These are phyloP conservation scores for Manacus vitellinus DNA, from an alignment of 2,113 vertebrate species.

Conservation along the genomic window DNA sequence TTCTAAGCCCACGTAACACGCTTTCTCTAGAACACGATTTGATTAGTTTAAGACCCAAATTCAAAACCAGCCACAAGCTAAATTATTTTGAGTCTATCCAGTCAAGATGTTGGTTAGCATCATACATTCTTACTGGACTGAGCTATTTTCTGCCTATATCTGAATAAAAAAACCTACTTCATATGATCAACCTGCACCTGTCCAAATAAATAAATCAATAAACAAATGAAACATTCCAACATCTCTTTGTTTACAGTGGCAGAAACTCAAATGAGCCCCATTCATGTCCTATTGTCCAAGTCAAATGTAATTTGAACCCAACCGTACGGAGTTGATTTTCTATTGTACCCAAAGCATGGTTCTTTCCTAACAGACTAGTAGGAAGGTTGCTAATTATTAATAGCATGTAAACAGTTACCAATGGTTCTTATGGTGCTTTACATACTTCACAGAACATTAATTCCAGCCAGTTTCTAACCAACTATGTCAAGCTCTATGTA, in stretches of 20 bases:
- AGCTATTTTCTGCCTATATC: neutral
- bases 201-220: slow-evolving; percentile 72
- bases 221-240: slow-evolving; percentile 66
- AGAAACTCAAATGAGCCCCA: slow-evolving; percentile 65
- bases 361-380: slow-evolving; percentile 55
- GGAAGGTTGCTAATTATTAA: slow-evolving; percentile 75
- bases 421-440: slow-evolving; percentile 54
- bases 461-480: slow-evolving; percentile 45
- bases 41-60: neutral
- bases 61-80: neutral
- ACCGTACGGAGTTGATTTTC: slow-evolving; percentile 41
- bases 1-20: neutral
- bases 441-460: slow-evolving; percentile 72
- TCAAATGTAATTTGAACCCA: slow-evolving; percentile 56
- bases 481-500: slow-evolving; percentile 25
- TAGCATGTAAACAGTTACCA: slow-evolving; percentile 75
- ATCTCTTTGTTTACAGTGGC: slow-evolving; percentile 66
- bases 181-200: slow-evolving; percentile 50
- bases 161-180: neutral
- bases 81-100: neutral
- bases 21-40: neutral
- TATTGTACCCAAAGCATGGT: slow-evolving; percentile 21
- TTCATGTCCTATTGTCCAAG: slow-evolving; percentile 50
- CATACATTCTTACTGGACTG: neutral
- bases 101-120: neutral